A percentile compares a stretch with the other conserved stretches of the same genome.
Conservation (phyloP, 1,140 invertebrate genomes). For the Ceratoteleas bidentatus region DNA sequence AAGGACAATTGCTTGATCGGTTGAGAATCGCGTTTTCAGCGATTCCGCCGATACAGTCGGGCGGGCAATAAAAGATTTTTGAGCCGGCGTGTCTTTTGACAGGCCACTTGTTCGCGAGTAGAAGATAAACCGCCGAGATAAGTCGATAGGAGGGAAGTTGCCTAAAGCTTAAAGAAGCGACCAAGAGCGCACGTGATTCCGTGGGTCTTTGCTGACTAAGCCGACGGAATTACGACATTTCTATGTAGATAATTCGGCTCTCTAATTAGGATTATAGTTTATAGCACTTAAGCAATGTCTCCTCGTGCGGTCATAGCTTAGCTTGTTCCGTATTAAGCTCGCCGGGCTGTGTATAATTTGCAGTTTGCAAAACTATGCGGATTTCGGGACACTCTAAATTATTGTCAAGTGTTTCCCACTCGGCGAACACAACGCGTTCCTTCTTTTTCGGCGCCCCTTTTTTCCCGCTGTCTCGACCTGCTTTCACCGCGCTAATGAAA, state of each 20-base stretch:
- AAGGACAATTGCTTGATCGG: constrained; percentile 31
- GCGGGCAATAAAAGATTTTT: constrained; percentile 65
- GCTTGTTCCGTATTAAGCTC: constrained; percentile 56
- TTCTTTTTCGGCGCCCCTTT: constrained; percentile 29
- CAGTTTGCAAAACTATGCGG: constrained; percentile 59
- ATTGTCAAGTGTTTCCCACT: constrained; percentile 58
- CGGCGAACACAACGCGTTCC: constrained; percentile 26
- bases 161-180: constrained; percentile 38
- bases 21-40: constrained; percentile 31
- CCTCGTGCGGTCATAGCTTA: constrained; percentile 60
- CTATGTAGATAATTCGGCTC: constrained; percentile 69
- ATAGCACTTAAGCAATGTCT: constrained; percentile 60
- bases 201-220: constrained; percentile 64
- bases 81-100: constrained; percentile 60
- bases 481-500: constrained; percentile 49
- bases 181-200: constrained; percentile 54
- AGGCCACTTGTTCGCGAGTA: constrained; percentile 39
- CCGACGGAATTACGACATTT: constrained; percentile 65
- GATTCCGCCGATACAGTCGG: constrained; percentile 12
- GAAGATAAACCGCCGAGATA: constrained; percentile 68
- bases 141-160: constrained; percentile 59
- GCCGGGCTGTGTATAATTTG: constrained; percentile 57
- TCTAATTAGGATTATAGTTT: constrained; percentile 74
- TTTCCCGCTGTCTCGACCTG: constrained; percentile 25
- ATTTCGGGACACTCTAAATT: constrained; percentile 54